phyloP scores from a whole-genome alignment of 2,797 vertebrate genomes.

The Furcifer pardalis region DNA sequence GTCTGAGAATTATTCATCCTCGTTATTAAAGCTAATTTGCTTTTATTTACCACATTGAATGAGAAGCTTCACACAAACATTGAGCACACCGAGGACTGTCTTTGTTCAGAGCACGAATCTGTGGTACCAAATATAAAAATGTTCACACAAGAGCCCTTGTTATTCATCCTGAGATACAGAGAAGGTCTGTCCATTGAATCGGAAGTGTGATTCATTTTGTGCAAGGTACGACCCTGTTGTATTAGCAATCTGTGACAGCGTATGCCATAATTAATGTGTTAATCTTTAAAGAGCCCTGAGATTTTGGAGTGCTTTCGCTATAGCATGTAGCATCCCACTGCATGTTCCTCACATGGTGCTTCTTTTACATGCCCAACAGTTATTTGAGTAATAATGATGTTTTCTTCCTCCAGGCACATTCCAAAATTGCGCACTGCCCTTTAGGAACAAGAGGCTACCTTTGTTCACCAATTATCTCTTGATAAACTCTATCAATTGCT shows the following conservation, averaged over 20 bases:
- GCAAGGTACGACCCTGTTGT: background rate
- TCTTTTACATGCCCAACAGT: background rate
- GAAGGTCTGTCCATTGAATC: background rate
- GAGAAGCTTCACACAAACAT: background rate
- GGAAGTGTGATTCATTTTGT: background rate
- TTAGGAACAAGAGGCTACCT: background rate
- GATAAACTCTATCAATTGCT: background rate
- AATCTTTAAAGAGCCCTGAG: background rate
- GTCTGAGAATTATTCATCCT: background rate
- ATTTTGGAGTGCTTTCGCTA: background rate
- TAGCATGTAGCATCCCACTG: background rate
- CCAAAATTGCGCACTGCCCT: slow-evolving; percentile 2
- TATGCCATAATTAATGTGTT: background rate
- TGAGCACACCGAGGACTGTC: background rate
- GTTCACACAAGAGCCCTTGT: background rate
- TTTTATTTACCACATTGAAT: background rate
- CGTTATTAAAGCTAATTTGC: slow-evolving; percentile 1
- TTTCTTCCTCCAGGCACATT: background rate
- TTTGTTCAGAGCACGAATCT: background rate
- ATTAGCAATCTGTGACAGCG: background rate
- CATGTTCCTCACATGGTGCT: background rate
- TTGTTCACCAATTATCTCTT: background rate
- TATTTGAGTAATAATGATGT: background rate
- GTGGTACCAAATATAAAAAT: background rate
- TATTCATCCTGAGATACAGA: slow-evolving; percentile 5